Evolutionary conservation across 2,888 invertebrate species (phyloP).

Genomic region (Hyppa rectilinea): DNA sequence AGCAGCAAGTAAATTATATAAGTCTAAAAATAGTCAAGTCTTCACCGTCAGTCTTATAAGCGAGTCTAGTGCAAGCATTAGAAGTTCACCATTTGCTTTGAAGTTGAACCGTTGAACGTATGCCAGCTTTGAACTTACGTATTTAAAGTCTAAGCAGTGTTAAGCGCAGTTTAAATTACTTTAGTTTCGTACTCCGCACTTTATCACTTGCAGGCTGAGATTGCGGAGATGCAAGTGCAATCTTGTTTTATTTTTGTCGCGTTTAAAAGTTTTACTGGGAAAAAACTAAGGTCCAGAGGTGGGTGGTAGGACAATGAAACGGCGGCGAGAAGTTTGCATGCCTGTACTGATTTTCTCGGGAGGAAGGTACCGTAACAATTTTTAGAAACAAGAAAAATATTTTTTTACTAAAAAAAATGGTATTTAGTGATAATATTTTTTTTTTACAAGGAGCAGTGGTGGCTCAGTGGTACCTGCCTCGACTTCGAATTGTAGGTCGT

Average conservation of each 20-base stretch:
- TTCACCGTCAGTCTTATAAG: not conserved
- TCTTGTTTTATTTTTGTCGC: not conserved
- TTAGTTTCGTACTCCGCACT: constrained; percentile 38
- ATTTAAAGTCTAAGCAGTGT: constrained; percentile 32
- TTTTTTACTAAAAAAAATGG: no score
- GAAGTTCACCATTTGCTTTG: constrained; percentile 12
- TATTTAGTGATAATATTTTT: no score
- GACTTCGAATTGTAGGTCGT: no score
- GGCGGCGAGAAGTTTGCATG: no score
- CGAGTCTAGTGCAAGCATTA: not conserved
- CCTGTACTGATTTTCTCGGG: no score
- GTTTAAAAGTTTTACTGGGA: not conserved
- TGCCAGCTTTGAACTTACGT: constrained; percentile 32
- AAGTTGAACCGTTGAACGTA: constrained; percentile 16
- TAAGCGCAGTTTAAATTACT: constrained; percentile 42
- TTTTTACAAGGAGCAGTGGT: no score
- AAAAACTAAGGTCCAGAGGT: no score
- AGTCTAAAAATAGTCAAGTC: not conserved
- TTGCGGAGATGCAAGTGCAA: not conserved
- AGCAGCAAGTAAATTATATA: no score
- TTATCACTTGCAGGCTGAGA: constrained; percentile 2
- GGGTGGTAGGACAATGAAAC: no score
- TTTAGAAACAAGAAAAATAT: no score
- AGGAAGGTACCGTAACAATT: no score
- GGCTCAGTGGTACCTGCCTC: no score